phyloP scores from a whole-genome alignment of 2,888 invertebrate species.

The Agriopis aurantiaria region DNA sequence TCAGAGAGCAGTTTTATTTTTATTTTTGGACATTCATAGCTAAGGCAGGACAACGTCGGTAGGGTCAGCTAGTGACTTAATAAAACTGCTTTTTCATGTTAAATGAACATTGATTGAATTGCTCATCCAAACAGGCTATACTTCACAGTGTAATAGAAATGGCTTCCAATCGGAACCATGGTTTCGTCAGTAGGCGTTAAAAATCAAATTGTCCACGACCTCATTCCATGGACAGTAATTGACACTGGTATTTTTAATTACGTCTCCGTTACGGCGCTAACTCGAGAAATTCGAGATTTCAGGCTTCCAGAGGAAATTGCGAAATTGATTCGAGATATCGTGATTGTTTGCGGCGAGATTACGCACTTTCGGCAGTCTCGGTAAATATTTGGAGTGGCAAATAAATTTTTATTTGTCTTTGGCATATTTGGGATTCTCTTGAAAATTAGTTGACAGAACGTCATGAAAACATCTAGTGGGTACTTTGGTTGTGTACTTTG shows the following conservation, averaged over 20 bases:
- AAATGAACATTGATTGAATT: neutral
- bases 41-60: too few species aligned
- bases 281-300: conserved; percentile 47
- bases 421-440: neutral
- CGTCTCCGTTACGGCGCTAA: conserved; percentile 49
- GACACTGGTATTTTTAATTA: conserved; percentile 62
- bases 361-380: conserved; percentile 4
- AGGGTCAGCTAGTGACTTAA: neutral
- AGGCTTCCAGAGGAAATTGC: conserved; percentile 39
- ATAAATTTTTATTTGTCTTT: conserved; percentile 16
- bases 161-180: neutral
- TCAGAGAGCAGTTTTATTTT: too few species aligned
- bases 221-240: conserved; percentile 56
- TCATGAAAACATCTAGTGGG: neutral
- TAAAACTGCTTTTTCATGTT: neutral
- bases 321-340: conserved; percentile 42
- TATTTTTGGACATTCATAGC: too few species aligned
- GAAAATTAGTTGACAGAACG: neutral
- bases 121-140: neutral
- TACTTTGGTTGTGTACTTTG: neutral
- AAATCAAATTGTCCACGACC: conserved; percentile 58
- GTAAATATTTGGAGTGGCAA: conserved; percentile 28
- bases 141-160: neutral
- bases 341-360: conserved; percentile 37
- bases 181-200: conserved; percentile 33